Base-by-base conservation (phyloP, 2,113 vertebrate genomes). In the Zosterops lateralis region DNA sequence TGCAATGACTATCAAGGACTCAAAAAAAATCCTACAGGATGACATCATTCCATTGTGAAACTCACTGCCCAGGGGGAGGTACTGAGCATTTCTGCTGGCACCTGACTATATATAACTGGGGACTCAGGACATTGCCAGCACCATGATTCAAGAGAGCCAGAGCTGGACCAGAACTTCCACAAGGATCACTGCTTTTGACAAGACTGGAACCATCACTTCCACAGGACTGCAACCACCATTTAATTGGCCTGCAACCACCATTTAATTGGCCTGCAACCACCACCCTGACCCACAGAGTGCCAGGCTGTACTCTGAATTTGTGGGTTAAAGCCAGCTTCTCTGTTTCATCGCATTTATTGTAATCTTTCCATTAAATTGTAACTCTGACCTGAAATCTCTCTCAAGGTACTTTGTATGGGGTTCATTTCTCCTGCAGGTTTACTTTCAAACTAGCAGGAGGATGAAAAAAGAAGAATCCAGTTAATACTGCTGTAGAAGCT, bases 111-210 rank as follows among this genome's bases (percentile, higher is more conserved):
- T 34, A 5, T 26, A 57, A 44, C 4, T 20, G 7, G 17, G 17
- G 31, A 26, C 31, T n/a, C 3, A 7, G 38, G 50, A 14, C 38
- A 42, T 12, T 17, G 24, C 50, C 29, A 72, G 50, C 68, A 32
- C 29, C 16, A 44, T 3, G 7, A 42, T 29, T n/a, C 2, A 0
- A 57, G 6, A 5, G 51, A 28, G 17, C 4, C 0, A 57, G 53
- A 19, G 13, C 21, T 32, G 50, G 53, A 34, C 53, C 38, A 57
- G 38, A 73, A n/a, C 40, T 57, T 73, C 40, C 31, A 44, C 31
- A 44, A 56, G 24, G 17, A 57, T 17, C 51, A 44, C 38, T 0
- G 1, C 22, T 73, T 56, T 20, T n/a, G 13, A 28, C 24, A 57
- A 56, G 38, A 56, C 22, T 42, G 17, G 22, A 72, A 19, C 15